These are phyloP conservation scores for Heteromormyrus szaboi DNA, from an alignment of 2,797 vertebrate species.

Conservation along the genomic window DNA sequence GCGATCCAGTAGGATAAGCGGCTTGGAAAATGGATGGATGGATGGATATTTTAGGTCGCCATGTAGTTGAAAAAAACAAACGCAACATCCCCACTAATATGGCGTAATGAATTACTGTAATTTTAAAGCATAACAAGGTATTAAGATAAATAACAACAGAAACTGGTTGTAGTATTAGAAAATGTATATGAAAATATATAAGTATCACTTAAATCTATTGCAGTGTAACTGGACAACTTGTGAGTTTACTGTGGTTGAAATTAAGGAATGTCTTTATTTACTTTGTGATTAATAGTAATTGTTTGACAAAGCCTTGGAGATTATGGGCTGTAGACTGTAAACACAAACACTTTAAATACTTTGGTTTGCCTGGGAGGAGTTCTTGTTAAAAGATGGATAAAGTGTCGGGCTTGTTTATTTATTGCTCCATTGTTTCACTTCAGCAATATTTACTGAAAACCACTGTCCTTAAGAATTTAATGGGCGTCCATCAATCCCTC, in stretches of 20 bases:
- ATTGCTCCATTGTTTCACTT: neutral
- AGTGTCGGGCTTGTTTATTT: neutral
- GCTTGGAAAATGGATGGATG: too few species aligned
- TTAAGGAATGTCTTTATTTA: neutral
- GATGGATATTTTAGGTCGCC: neutral
- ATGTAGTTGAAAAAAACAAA: neutral
- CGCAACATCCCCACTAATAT: neutral
- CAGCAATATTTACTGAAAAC: neutral
- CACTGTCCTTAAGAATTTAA: neutral
- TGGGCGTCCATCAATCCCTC: neutral
- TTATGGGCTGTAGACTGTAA: neutral
- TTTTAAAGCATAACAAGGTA: neutral
- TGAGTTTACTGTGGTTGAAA: neutral
- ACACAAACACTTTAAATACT: neutral
- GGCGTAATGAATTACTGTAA: neutral
- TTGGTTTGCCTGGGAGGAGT: neutral
- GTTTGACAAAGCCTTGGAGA: neutral
- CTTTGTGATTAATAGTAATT: neutral
- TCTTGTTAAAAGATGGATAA: neutral
- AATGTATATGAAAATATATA: neutral
- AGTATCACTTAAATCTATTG: neutral
- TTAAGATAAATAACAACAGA: neutral
- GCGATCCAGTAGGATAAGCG: too few species aligned
- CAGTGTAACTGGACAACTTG: neutral
- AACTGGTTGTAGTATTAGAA: neutral